A percentile compares a stretch with the other conserved stretches of the same genome.
Evolutionary conservation across 1,140 invertebrate species (phyloP).

Genomic region (Cotesia vestalis): DNA sequence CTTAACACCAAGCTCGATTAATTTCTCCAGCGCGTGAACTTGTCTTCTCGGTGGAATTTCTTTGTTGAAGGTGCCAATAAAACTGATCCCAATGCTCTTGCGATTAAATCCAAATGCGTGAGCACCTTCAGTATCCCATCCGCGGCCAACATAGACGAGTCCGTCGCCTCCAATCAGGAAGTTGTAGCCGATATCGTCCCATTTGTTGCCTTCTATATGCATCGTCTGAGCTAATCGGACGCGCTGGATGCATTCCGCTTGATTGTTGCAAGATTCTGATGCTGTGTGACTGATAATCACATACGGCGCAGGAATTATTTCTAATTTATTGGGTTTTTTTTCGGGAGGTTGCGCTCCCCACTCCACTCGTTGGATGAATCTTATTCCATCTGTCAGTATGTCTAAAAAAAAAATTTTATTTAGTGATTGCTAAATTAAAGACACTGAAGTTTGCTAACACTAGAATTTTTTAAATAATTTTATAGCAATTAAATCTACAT

Average conservation of each 20-base stretch:
- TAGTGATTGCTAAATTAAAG: too few relatives aligned
- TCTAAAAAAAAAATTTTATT: slow-evolving; percentile 32
- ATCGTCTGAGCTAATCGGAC: slow-evolving; percentile 75
- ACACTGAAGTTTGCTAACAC: too few relatives aligned
- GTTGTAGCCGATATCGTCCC: slow-evolving; percentile 77
- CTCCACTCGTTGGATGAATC: slow-evolving; percentile 66
- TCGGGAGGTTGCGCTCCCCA: slow-evolving; percentile 73
- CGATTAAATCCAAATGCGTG: slow-evolving; percentile 77
- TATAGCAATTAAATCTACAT: too few relatives aligned
- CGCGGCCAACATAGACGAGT: slow-evolving; percentile 77
- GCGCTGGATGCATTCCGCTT: slow-evolving; percentile 62
- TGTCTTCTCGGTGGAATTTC: slow-evolving; percentile 68
- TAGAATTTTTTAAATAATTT: too few relatives aligned
- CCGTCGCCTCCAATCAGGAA: slow-evolving; percentile 84
- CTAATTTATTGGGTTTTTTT: slow-evolving; percentile 58
- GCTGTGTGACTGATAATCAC: slow-evolving; percentile 83
- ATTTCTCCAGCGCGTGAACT: slow-evolving; percentile 67
- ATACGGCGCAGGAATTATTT: slow-evolving; percentile 71
- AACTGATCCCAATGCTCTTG: slow-evolving; percentile 75
- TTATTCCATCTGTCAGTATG: slow-evolving; percentile 48
- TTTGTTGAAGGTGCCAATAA: slow-evolving; percentile 70
- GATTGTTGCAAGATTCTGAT: slow-evolving; percentile 64
- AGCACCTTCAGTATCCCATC: slow-evolving; percentile 77
- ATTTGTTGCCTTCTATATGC: slow-evolving; percentile 75
- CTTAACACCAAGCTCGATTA: slow-evolving; percentile 73